These are phyloP conservation scores for Zygaena filipendulae DNA, from an alignment of 2,888 invertebrate genomes.

Conservation along the genomic window DNA sequence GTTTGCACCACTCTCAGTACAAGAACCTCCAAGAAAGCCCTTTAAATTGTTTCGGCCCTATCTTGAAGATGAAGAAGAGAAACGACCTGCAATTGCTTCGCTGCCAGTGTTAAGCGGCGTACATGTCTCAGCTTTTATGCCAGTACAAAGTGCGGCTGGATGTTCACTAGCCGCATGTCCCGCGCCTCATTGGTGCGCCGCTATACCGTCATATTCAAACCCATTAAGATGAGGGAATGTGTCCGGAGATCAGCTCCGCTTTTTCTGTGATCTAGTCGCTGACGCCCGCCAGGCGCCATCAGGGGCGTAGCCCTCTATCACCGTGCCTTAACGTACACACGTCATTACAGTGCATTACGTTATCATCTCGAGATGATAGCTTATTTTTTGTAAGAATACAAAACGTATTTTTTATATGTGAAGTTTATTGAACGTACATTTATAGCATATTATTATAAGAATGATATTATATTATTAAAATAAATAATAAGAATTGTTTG, in stretches of 20 bases:
- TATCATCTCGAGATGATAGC: slow-evolving; percentile 44
- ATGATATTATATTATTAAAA: slow-evolving; percentile 32
- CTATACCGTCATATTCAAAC: slow-evolving; percentile 68
- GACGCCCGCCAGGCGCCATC: slow-evolving; percentile 61
- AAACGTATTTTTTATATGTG: slow-evolving; percentile 60
- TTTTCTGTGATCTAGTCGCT: slow-evolving; percentile 64
- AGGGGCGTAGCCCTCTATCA: slow-evolving; percentile 61
- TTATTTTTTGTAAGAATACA: slow-evolving; percentile 57
- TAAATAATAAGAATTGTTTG: slow-evolving; percentile 61
- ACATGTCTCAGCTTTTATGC: slow-evolving; percentile 58
- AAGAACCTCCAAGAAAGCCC: slow-evolving; percentile 65
- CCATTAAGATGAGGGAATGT: slow-evolving; percentile 57
- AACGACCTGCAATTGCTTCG: slow-evolving; percentile 40
- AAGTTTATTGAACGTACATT: slow-evolving; percentile 59
- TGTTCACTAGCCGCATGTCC: slow-evolving; percentile 45
- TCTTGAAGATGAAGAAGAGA: slow-evolving; percentile 69
- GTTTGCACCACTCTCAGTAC: slow-evolving; percentile 28
- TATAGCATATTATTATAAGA: slow-evolving; percentile 20
- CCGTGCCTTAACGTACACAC: slow-evolving; percentile 62
- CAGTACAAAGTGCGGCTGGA: slow-evolving; percentile 52
- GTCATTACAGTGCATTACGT: slow-evolving; percentile 64
- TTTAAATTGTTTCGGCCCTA: slow-evolving; percentile 84
- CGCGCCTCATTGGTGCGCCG: slow-evolving; percentile 73
- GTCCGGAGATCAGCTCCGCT: slow-evolving; percentile 44
- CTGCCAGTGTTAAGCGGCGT: slow-evolving; percentile 41